Evolutionary conservation across 2,113 vertebrate genomes (phyloP).

Genomic region (Saiga tatarica): DNA sequence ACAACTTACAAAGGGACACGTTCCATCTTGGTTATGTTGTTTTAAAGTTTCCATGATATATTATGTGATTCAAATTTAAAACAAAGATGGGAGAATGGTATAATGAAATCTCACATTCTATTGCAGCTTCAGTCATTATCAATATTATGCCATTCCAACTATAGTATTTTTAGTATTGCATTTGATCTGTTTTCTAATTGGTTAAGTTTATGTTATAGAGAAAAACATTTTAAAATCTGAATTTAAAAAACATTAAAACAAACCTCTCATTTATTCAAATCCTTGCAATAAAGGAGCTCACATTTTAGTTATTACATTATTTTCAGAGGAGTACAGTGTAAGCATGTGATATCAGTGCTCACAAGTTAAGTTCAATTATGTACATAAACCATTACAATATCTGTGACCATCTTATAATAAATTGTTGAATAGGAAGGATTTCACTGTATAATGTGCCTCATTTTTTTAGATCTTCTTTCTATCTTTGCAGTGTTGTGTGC

Average conservation of each 20-base stretch:
- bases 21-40: neutral
- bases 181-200: neutral
- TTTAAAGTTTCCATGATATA: neutral
- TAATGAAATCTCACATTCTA: neutral
- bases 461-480: neutral
- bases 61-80: neutral
- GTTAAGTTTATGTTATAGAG: neutral
- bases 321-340: neutral
- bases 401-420: neutral
- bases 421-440: neutral
- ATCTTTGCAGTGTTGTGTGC: neutral
- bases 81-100: neutral
- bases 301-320: neutral
- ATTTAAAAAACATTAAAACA: neutral
- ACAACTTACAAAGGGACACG: neutral
- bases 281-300: neutral
- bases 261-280: neutral
- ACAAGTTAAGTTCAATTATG: neutral
- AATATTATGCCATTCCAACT: neutral
- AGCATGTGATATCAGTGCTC: neutral
- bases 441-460: neutral
- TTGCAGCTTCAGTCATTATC: neutral
- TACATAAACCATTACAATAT: neutral
- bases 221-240: neutral
- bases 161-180: neutral